Percentiles rank a stretch among this genome's conserved stretches.
phyloP scores from a whole-genome alignment of 1,140 invertebrate species.

The Glomeris maerens region DNA sequence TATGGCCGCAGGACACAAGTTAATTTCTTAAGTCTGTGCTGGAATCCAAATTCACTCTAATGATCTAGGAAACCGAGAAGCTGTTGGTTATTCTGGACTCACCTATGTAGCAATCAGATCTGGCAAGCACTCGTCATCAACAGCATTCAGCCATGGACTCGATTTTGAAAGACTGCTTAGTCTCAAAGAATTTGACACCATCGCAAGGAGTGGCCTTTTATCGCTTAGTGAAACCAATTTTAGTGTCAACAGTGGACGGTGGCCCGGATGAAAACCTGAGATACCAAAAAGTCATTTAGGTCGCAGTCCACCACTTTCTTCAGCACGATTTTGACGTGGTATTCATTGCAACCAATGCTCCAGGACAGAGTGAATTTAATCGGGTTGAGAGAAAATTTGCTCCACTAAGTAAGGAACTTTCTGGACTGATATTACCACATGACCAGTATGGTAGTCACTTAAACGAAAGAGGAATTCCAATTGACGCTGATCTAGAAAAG shows the following conservation, averaged over 20 bases:
- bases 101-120: constrained; percentile 31
- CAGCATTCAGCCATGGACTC: constrained; percentile 25
- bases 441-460: constrained; percentile 30
- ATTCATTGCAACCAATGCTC: constrained; percentile 32
- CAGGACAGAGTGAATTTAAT: constrained; percentile 28
- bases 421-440: constrained; percentile 29
- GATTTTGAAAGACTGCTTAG: constrained; percentile 25
- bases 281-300: constrained; percentile 25
- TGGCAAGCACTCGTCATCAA: constrained; percentile 23
- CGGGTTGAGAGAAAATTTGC: constrained; percentile 28
- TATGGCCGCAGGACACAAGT: constrained; percentile 26
- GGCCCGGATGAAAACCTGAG: constrained; percentile 33
- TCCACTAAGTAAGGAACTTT: constrained; percentile 27
- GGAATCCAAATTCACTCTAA: constrained; percentile 21
- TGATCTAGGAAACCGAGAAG: constrained; percentile 22
- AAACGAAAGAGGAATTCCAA: constrained; percentile 24
- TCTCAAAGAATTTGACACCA: constrained; percentile 18
- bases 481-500: constrained; percentile 25
- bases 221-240: constrained; percentile 26
- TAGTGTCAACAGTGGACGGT: constrained; percentile 28
- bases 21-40: constrained; percentile 29
- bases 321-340: constrained; percentile 30
- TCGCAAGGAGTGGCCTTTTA: constrained; percentile 19
- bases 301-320: constrained; percentile 27
- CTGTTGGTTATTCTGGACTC: constrained; percentile 27